Conservation (phyloP, 2,797 vertebrate genomes). For the Oophaga sylvatica region DNA sequence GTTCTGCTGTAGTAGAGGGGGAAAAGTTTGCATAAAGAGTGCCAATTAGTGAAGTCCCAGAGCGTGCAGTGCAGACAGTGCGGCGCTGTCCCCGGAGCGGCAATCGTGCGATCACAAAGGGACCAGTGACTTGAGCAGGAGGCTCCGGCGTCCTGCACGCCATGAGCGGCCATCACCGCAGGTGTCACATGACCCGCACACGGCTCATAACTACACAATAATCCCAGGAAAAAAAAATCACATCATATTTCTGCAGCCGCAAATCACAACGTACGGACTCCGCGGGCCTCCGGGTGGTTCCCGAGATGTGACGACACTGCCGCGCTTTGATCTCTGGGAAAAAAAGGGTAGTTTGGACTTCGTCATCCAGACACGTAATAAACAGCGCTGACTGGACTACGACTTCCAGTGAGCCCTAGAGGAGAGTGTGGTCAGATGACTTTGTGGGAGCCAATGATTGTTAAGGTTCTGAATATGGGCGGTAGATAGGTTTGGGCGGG, state of each 20-base stretch:
- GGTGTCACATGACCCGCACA: neutral
- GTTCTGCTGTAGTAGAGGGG: too few species aligned
- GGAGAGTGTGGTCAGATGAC: neutral
- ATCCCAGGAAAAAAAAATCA: neutral
- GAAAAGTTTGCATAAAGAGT: too few species aligned
- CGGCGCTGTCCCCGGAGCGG: too few species aligned
- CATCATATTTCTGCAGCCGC: conserved; percentile 5
- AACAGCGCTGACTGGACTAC: neutral
- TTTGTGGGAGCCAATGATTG: neutral
- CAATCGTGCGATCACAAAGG: too few species aligned
- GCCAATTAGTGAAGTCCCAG: too few species aligned
- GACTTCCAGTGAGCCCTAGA: neutral
- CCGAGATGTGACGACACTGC: neutral
- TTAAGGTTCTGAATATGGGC: neutral
- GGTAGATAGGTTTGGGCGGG: neutral
- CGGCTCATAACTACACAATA: neutral
- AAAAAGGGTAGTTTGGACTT: neutral
- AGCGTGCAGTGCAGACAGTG: too few species aligned
- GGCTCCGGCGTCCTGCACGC: neutral
- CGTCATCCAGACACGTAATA: neutral
- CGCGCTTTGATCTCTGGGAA: neutral
- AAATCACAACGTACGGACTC: neutral
- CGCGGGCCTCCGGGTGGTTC: neutral
- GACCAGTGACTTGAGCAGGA: neutral
- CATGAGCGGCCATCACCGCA: neutral